Base-by-base conservation (phyloP, 2,797 vertebrate species). In the Squalus acanthias region DNA sequence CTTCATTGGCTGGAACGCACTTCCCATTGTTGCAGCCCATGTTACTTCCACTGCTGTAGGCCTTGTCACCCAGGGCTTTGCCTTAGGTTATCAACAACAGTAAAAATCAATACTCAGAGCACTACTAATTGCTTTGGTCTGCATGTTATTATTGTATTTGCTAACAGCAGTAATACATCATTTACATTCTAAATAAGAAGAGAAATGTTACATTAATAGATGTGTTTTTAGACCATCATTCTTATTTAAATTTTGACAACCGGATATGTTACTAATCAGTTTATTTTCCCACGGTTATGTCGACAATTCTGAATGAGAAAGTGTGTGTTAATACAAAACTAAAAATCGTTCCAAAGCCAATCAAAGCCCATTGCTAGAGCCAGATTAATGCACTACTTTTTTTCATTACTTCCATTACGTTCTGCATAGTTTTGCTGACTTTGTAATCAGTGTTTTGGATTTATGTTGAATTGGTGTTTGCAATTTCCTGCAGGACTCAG, bases 241-340 rank as follows among this genome's bases (percentile, higher is more conserved):
- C 88, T 91, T 91, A 91, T 63, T 63, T 91, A 29, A 33, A 65
- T 91, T 91, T 91, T 91, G 60, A 65, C 57, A 91, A 63, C 26
- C n/a, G 60, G 29, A 88, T 88, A 88, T 88, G 24, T 63, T 60
- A 15, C 24, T 12, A 89, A 89, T 89, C 24, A 13, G 57, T 10
- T 7, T 57, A 88, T 7, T 53, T 26, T 26, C 50, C 85, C 85
- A 26, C 50, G 57, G 12, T 91, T 63, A 63, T 91, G 57, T 17
- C 15, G 88, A 63, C 60, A 22, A n/a, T n/a, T 91, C 29, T 15
- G 88, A 63, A 29, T 63, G 88, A n/a, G 29, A 63, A 33, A 91
- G 12, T 29, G 33, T n/a, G 57, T 91, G 88, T n/a, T 91, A 15
- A 91, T 63, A 33, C 29, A 63, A 39, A 91, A 63, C 57, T 65